phyloP scores from a whole-genome alignment of 2,797 vertebrate genomes.

The Varecia variegata region DNA sequence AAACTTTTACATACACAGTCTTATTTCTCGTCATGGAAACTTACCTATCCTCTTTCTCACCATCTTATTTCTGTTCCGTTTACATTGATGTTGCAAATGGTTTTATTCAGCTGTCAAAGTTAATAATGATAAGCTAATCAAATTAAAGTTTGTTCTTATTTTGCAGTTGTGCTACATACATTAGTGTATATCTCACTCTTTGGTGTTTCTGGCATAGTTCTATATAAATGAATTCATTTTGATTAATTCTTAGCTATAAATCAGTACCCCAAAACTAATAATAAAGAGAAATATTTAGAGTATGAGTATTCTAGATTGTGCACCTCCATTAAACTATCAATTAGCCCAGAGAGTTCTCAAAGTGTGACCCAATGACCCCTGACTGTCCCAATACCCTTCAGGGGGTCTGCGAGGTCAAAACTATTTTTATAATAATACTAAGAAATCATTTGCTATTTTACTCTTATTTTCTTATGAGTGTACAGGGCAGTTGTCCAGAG shows the following conservation, averaged over 20 bases:
- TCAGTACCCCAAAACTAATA: not conserved
- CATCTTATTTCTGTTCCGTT: conserved; percentile 3
- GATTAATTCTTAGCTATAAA: conserved; percentile 28
- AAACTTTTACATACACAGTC: not conserved
- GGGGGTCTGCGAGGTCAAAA: not conserved
- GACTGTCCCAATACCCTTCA: not conserved
- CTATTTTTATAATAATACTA: not conserved
- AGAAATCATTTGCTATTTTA: not conserved
- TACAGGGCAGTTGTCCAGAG: not conserved
- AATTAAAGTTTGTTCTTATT: conserved; percentile 12
- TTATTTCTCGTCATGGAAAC: not conserved
- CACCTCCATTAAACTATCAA: not conserved
- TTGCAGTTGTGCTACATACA: not conserved
- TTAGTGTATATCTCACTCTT: not conserved
- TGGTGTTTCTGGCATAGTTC: not conserved
- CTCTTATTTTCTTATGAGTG: not conserved
- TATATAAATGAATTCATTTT: not conserved
- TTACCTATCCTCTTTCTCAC: not conserved
- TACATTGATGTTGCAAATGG: not conserved
- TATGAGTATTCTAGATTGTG: not conserved
- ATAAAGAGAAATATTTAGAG: not conserved
- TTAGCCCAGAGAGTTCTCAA: not conserved
- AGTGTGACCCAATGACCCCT: not conserved
- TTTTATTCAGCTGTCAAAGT: conserved; percentile 16
- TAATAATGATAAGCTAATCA: conserved; percentile 44